These are phyloP conservation scores for Cephus pulcher DNA, from an alignment of 2,888 invertebrate species.

Conservation along the genomic window DNA sequence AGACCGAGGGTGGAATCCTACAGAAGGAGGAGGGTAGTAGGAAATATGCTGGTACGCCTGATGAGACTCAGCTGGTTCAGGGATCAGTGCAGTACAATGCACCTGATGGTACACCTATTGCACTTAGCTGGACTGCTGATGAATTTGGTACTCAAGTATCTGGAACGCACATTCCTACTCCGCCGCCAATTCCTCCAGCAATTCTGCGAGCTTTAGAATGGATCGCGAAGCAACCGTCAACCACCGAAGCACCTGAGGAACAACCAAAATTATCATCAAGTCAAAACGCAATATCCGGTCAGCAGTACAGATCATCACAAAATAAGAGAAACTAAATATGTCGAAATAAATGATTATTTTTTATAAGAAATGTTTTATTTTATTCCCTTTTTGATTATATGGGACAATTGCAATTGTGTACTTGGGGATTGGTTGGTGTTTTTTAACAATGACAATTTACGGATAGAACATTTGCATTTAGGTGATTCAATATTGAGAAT, in stretches of 20 bases:
- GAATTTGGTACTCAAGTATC: conserved; percentile 61
- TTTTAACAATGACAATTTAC: background rate
- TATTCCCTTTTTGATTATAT: background rate
- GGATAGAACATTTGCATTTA: background rate
- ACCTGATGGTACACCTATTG: conserved; percentile 62
- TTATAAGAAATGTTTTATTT: background rate
- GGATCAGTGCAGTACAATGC: conserved; percentile 64
- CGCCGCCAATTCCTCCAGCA: conserved; percentile 61
- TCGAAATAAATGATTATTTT: conserved; percentile 5
- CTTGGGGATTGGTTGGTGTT: background rate
- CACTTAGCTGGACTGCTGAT: conserved; percentile 63
- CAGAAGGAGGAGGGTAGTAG: conserved; percentile 57
- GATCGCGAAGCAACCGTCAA: conserved; percentile 62
- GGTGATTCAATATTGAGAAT: background rate
- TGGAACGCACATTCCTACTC: conserved; percentile 59
- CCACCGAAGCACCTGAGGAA: conserved; percentile 47
- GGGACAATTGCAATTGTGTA: background rate
- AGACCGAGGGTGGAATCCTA: conserved; percentile 63
- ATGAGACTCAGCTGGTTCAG: conserved; percentile 61
- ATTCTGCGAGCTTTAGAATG: conserved; percentile 62
- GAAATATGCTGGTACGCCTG: conserved; percentile 61
- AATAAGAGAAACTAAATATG: conserved; percentile 14
- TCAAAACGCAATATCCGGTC: background rate
- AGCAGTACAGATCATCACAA: conserved; percentile 13
- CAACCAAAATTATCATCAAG: background rate